Evolutionary conservation across 2,113 vertebrate species (phyloP), one percentile per base, ranked within the genome.

Genomic region (Cyanocitta stelleri): DNA sequence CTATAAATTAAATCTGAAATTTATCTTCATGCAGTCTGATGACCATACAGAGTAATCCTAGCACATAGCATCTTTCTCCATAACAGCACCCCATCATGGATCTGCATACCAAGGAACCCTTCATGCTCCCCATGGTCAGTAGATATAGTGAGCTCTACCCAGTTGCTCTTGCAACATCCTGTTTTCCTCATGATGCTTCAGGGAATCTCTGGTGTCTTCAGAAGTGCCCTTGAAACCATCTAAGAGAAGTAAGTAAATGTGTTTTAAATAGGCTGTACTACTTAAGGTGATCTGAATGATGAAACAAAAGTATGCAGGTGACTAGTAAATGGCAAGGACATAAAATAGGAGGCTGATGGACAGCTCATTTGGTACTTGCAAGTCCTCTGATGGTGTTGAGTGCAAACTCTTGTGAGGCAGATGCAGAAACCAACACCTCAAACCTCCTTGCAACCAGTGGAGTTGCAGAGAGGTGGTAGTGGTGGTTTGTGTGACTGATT

Each of bases 11-110:
- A 51, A 68, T 18, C 44, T 43, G 32, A 37, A 67, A 43, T 77
- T 67, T 46, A 35, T 56, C 44, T 63, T 81, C 11, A 4, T 17
- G 20, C 30, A n/a, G 54, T 27, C 37, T 79, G 51, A 72, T 30
- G n/a, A 46, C 69, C 29, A n/a, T 19, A 43, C 67, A 56, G 44
- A 68, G 32, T 41, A 67, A 68, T 68, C 23, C n/a, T 73, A 37
- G 61, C 0, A 0, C 0, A 2, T 11, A 63, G 35, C 23, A 44
- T 54, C 89, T 76, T 77, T 43, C 10, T 64, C 58, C 2, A 0
- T 24, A 81, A 26, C 2, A 27, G 69, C 20, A n/a, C 9, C 44
- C 9, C 37, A 39, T 44, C 13, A 2, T 4, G 9, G 43, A 8
- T 46, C 37, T 59, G 10, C 44, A 9, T 12, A 67, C 61, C 29